Conservation (phyloP, 2,888 invertebrate species). For the Labia minor region DNA sequence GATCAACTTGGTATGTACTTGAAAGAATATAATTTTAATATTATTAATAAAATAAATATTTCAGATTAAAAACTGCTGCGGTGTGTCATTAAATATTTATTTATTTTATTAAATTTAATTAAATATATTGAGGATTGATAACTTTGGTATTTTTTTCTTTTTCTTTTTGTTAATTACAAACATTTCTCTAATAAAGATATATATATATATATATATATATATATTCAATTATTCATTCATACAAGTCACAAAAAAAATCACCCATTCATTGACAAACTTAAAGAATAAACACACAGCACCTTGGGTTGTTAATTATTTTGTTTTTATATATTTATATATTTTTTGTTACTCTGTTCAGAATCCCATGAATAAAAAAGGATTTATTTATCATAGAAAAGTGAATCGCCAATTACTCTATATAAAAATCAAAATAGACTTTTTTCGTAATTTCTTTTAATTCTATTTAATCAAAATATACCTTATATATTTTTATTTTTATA, state of each 20-base stretch:
- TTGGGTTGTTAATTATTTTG: background rate
- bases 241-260: too few species aligned
- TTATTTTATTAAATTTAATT: background rate
- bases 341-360: too few species aligned
- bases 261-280: too few species aligned
- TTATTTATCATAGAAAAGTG: background rate
- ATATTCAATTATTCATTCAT: too few species aligned
- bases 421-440: background rate
- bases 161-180: too few species aligned
- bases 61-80: too few species aligned
- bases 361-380: too few species aligned
- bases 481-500: too few species aligned
- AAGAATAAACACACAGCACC: background rate
- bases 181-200: conserved; percentile 1
- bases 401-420: background rate
- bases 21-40: too few species aligned
- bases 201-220: background rate
- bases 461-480: conserved; percentile 1
- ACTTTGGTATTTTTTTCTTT: background rate
- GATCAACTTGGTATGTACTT: too few species aligned
- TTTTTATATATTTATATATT: background rate
- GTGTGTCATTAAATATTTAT: background rate
- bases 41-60: too few species aligned
- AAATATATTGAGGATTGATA: conserved; percentile 3
- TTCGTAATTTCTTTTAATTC: too few species aligned